Conservation (phyloP, 64 coral and sea anemone genomes). For the Orbicella faveolata region DNA sequence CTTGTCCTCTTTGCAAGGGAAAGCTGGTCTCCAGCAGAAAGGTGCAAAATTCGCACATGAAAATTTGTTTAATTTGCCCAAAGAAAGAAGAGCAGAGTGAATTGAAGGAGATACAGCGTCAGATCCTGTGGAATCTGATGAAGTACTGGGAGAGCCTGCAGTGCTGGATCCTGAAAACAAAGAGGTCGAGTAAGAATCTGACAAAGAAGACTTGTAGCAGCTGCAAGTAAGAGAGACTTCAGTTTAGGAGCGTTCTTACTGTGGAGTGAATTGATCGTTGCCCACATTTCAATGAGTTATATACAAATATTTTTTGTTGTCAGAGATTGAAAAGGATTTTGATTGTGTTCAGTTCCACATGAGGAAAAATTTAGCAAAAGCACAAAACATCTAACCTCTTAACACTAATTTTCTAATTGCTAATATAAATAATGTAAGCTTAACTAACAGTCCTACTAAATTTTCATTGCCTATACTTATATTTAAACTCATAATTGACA, state of each 20-base stretch:
- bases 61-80: neutral
- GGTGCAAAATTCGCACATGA: constrained; percentile 16
- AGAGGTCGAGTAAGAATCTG: constrained; percentile 18
- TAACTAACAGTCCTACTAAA: constrained; percentile 13
- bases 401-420: constrained; percentile 31
- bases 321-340: constrained; percentile 23
- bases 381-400: neutral
- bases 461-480: neutral
- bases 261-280: constrained; percentile 18
- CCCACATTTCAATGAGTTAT: constrained; percentile 39
- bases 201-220: constrained; percentile 15
- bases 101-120: too few relatives aligned
- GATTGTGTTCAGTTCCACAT: constrained; percentile 14
- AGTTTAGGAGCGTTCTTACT: constrained; percentile 12
- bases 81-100: neutral
- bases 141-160: neutral
- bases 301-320: constrained; percentile 12
- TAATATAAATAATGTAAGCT: constrained; percentile 22
- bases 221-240: constrained; percentile 27
- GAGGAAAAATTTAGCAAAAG: constrained; percentile 5
- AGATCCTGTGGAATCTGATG: too few relatives aligned
- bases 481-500: neutral
- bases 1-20: constrained; percentile 4
- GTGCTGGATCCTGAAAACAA: neutral
- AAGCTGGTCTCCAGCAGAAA: constrained; percentile 18